Base-by-base conservation (phyloP, 2,888 invertebrate genomes). In the Diaperis boleti region DNA sequence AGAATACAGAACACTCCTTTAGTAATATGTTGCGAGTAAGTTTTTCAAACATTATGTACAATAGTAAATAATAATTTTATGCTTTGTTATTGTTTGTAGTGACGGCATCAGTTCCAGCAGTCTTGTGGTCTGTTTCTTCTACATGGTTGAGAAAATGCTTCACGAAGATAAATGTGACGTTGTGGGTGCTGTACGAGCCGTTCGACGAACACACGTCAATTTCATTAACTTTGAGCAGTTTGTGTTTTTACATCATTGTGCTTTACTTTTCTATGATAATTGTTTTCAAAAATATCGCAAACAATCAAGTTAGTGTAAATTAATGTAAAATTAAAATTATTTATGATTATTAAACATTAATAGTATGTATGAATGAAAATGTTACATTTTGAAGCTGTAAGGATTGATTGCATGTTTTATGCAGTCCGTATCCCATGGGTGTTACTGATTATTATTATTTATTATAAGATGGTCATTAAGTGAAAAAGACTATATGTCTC, bases 201-300 rank as follows among this genome's bases (percentile, higher is more conserved):
- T 54, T 4, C 20, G 54, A 2, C 29, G 41, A 1, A 31, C 41
- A 3, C 54, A 54, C 17, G 15, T 11, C 1, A 54, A 41, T 29
- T 54, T 54, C 39, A 42, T 54, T 17, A 42, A 41, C 31, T 42
- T 54, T 5, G 54, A 54, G 13, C 54, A 54, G 17, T 54, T 54
- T 42, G 42, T 54, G 5, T 54, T 54, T 41, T 14, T 54, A 10
- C 41, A 41, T 18, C 41, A 42, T 8, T 41, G 41, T 10, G 54
- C 41, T n/a, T 15, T 42, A 1, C 11, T 39, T 4, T 54, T 41
- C 11, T 54, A 42, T 31, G 42, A 54, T 11, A 54, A 54, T 14
- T 29, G 20, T 13, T 33, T 35, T 14, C 4, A 35, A 8, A 35
- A 11, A 35, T 35, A 13, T 35, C 10, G n/a, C n/a, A n/a, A 35